Percentiles rank a stretch among this genome's conserved stretches.
phyloP scores from a whole-genome alignment of 1,140 invertebrate genomes.

The Dinoponera quadriceps region DNA sequence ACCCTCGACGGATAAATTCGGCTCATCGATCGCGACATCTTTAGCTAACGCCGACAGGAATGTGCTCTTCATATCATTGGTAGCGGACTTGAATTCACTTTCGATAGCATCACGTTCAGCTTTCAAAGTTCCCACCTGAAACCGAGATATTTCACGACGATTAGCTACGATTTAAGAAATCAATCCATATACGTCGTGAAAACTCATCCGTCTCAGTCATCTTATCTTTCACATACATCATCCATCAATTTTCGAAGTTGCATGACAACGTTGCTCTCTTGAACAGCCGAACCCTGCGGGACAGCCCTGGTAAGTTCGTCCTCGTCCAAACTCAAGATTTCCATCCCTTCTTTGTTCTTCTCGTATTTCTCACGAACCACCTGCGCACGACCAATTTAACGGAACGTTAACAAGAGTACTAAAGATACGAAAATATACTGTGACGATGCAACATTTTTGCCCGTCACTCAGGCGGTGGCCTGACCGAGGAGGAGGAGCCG shows the following conservation, averaged over 20 bases:
- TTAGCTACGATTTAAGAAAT: constrained; percentile 6
- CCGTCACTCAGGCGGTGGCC: too few species aligned
- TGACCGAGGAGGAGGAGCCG: too few species aligned
- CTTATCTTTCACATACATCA: constrained; percentile 84
- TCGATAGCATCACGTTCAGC: constrained; percentile 96
- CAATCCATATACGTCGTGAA: not conserved
- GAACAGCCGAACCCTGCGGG: constrained; percentile 87
- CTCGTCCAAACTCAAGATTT: constrained; percentile 92
- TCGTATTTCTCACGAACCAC: constrained; percentile 95
- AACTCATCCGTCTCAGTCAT: not conserved
- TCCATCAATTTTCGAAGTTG: constrained; percentile 93
- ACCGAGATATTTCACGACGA: constrained; percentile 33
- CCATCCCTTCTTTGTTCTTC: constrained; percentile 92
- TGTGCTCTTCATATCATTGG: constrained; percentile 93
- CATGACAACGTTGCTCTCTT: constrained; percentile 88
- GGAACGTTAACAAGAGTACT: constrained; percentile 62
- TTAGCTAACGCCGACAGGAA: constrained; percentile 93
- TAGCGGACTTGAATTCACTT: constrained; percentile 93
- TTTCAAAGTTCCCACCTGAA: constrained; percentile 94
- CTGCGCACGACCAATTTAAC: constrained; percentile 79
- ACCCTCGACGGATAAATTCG: constrained; percentile 90
- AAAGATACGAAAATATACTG: constrained; percentile 9
- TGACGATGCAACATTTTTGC: too few species aligned
- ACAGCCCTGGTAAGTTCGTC: constrained; percentile 88
- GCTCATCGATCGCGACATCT: constrained; percentile 96